These are phyloP conservation scores for Margarornis squamiger DNA, from an alignment of 2,797 vertebrate species.

Conservation along the genomic window DNA sequence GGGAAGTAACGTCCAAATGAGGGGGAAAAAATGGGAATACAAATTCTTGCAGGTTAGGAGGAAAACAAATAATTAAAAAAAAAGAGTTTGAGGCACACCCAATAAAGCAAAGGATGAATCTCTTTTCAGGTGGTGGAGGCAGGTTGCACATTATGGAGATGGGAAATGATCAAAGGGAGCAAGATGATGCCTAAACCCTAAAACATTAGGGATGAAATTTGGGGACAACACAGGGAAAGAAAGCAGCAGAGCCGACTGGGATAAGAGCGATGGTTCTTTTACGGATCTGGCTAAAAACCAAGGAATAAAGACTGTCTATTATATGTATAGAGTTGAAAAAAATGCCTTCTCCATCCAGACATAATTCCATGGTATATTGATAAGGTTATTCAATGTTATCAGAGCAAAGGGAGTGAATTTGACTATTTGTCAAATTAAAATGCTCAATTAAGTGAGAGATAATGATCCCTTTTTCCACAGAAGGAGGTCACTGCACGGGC, in stretches of 20 bases:
- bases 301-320: neutral
- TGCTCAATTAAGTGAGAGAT: neutral
- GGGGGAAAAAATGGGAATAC: neutral
- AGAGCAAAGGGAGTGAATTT: neutral
- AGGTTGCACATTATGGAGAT: neutral
- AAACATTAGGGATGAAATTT: neutral
- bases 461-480: neutral
- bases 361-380: neutral
- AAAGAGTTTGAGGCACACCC: neutral
- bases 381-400: neutral
- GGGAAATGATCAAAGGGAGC: neutral
- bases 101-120: neutral
- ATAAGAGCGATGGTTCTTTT: neutral
- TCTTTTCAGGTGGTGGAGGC: neutral
- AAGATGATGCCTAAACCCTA: neutral
- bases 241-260: rapidly evolving
- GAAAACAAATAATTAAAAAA: neutral
- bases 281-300: neutral
- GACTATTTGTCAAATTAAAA: neutral
- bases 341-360: neutral
- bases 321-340: rapidly evolving
- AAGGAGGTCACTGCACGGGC: neutral
- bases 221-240: neutral
- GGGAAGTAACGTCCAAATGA: neutral
- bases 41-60: neutral